These are phyloP conservation scores for Chrysocyon brachyurus DNA, from an alignment of 2,797 vertebrate species.

Conservation along the genomic window DNA sequence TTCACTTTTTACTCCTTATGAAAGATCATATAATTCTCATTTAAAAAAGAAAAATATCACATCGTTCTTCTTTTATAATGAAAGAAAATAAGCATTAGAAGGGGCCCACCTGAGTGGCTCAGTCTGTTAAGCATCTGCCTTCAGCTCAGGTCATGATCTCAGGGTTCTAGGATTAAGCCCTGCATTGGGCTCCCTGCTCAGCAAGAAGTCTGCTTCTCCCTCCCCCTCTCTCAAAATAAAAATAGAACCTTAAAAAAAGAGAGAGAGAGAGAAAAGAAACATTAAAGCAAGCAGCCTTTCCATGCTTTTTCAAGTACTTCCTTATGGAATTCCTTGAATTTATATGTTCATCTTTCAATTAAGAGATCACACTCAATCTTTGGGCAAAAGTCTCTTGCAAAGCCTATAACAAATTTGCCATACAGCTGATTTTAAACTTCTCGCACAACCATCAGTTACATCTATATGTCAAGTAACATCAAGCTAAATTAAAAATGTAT, in stretches of 20 bases:
- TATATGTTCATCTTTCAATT: neutral
- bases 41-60: neutral
- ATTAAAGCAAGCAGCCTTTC: neutral
- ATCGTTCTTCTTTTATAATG: constrained; percentile 45
- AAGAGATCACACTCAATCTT: neutral
- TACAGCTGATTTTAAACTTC: constrained; percentile 32
- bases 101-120: no score
- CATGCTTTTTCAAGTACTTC: neutral
- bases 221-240: no score
- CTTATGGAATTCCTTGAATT: neutral
- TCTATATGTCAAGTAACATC: constrained; percentile 37
- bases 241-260: no score
- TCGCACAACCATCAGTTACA: constrained; percentile 33
- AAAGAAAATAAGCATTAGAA: constrained; percentile 12
- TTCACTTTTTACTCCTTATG: neutral
- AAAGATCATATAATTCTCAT: neutral
- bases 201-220: no score
- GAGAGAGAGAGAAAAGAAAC: neutral
- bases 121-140: no score
- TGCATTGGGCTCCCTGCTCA: no score
- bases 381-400: constrained; percentile 13
- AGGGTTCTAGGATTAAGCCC: no score
- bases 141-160: no score
- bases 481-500: constrained; percentile 45
- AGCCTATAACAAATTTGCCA: neutral